Percentiles rank a stretch among this genome's conserved stretches.
These are phyloP conservation scores for Chascanopsetta lugubris DNA, from an alignment of 2,113 vertebrate species.

Conservation along the genomic window DNA sequence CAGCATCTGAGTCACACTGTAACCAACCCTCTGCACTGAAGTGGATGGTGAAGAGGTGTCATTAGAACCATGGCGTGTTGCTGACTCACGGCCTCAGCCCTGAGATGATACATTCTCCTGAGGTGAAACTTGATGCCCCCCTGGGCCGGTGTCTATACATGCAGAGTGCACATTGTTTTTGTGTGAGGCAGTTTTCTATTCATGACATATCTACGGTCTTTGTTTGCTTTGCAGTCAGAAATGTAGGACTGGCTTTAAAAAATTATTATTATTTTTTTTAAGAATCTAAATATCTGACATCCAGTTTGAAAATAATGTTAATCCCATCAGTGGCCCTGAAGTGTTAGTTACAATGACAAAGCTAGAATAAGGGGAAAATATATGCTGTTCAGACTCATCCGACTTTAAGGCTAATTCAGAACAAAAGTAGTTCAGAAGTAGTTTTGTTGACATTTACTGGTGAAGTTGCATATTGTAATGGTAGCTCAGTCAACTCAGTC, in stretches of 20 bases:
- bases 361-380: too few species aligned
- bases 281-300: not conserved
- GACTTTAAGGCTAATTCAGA: too few species aligned
- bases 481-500: too few species aligned
- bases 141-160: slow-evolving; percentile 9
- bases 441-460: too few species aligned
- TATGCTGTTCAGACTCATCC: too few species aligned
- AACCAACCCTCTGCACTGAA: slow-evolving; percentile 45
- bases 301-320: not conserved
- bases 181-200: slow-evolving; percentile 16
- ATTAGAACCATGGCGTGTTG: slow-evolving; percentile 35
- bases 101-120: slow-evolving; percentile 35
- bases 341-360: too few species aligned
- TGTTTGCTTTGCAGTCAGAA: too few species aligned
- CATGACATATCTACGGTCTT: not conserved
- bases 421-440: too few species aligned
- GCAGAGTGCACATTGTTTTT: slow-evolving; percentile 33
- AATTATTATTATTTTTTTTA: too few species aligned
- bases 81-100: slow-evolving; percentile 40
- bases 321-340: too few species aligned
- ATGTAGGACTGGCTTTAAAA: not conserved
- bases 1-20: slow-evolving; percentile 67
- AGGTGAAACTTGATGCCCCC: slow-evolving; percentile 55
- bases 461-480: too few species aligned
- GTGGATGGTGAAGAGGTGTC: slow-evolving; percentile 50